Conservation (phyloP, 35 echinoderm and acorn worm genomes). For the Nesometra sesokonis region DNA sequence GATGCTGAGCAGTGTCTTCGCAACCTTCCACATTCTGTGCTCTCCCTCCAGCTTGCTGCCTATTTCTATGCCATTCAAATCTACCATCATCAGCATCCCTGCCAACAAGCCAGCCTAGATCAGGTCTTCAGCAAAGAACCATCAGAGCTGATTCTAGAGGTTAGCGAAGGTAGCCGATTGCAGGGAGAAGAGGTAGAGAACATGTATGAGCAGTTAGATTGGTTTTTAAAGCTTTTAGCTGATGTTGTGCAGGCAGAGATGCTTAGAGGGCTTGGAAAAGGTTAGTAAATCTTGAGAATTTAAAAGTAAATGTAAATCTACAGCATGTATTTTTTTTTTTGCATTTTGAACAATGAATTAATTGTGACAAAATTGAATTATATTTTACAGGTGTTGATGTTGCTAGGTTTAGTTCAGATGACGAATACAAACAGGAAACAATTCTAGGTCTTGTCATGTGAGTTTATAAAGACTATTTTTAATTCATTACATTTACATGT, state of each 20-base stretch:
- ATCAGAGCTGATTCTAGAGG: constrained; percentile 41
- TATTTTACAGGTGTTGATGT: constrained; percentile 86
- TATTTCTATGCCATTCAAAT: constrained; percentile 89
- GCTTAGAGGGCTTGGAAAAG: constrained; percentile 68
- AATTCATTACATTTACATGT: neutral
- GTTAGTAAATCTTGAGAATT: constrained; percentile 18
- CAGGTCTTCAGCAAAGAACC: constrained; percentile 25
- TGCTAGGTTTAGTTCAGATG: constrained; percentile 78
- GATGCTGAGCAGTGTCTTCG: constrained; percentile 84
- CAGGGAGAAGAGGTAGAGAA: constrained; percentile 16
- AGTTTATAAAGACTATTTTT: constrained; percentile 29
- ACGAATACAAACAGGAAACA: constrained; percentile 93
- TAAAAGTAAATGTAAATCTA: neutral
- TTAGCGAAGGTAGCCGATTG: constrained; percentile 36
- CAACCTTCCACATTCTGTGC: constrained; percentile 63
- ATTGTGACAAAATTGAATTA: no score
- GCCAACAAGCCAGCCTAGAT: constrained; percentile 6
- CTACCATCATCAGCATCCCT: constrained; percentile 8
- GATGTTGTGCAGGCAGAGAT: constrained; percentile 82
- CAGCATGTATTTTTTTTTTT: neutral
- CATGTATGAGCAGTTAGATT: constrained; percentile 43
- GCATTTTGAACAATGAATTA: no score
- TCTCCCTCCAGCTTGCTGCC: constrained; percentile 70
- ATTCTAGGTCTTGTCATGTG: constrained; percentile 93
- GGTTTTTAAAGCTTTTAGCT: constrained; percentile 61